Base-by-base conservation (phyloP, 2,888 invertebrate species). In the Lasioglossum pauxillum region DNA sequence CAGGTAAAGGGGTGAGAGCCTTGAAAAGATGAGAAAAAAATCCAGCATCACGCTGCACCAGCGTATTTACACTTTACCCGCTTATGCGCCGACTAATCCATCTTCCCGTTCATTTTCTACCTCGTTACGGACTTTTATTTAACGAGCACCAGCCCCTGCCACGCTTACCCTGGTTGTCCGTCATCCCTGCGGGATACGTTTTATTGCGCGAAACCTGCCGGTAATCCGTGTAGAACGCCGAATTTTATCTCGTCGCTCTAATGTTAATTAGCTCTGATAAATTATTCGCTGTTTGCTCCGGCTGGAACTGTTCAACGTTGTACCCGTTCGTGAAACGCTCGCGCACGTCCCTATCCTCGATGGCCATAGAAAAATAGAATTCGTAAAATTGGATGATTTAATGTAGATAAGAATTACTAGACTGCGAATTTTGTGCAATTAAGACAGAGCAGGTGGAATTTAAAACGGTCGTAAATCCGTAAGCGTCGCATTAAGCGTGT, bases 121-220 rank as follows among this genome's bases (percentile, higher is more conserved):
- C 75, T 75, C 82, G 83, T 83, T 83, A 75, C 83, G 16, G 75
- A 75, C 60, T 75, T 82, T 82, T 82, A 82, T 82, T 82, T 82
- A 83, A 82, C 82, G 69, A 81, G 74, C n/a, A 5, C 14, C 60
- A 14, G 67, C 35, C 69, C 67, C 41, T 44, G 69, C 31, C 72
- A 64, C 64, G 57, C 71, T 60, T 71, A 53, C n/a, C n/a, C 10
- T 27, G 57, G 53, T 80, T 46, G 74, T 60, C 57, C 46, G 67
- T 69, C 31, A 27, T 46, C 69, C 67, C 81, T 44, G 35, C 23
- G 27, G 57, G 53, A 53, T 19, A 16, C 74, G 73, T 31, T 82
- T 74, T 57, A 53, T 67, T 64, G 41, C 53, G 73, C 53, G 53
- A 73, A 49, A 64, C 80, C 38, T 49, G 16, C 46, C 71, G 71